A percentile compares a stretch with the other conserved stretches of the same genome.
These are phyloP conservation scores for Pedicia rivosa DNA, from an alignment of 2,888 invertebrate species.

Conservation along the genomic window DNA sequence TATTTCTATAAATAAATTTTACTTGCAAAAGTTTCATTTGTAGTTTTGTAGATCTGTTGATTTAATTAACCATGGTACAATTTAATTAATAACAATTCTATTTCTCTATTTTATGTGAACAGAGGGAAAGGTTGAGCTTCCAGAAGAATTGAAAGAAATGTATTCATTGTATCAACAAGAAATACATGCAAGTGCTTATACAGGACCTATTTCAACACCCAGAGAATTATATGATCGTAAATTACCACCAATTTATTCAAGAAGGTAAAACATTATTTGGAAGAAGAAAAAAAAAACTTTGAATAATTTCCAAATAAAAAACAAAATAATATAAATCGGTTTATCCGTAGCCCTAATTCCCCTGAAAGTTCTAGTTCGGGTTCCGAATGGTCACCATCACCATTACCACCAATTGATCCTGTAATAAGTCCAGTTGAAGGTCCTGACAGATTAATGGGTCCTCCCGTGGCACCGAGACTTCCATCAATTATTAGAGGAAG, in stretches of 20 bases:
- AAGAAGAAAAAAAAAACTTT: too few species aligned
- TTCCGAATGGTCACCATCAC: slow-evolving; percentile 30
- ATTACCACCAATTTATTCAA: slow-evolving; percentile 29
- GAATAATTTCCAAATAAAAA: not conserved
- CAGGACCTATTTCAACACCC: slow-evolving; percentile 27
- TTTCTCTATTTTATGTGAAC: slow-evolving; percentile 28
- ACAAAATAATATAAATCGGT: not conserved
- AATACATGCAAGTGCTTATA: slow-evolving; percentile 66
- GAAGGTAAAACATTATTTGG: slow-evolving; percentile 22
- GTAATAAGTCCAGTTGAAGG: slow-evolving; percentile 11
- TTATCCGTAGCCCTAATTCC: slow-evolving; percentile 22
- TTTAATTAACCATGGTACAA: too few species aligned
- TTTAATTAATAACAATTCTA: too few species aligned
- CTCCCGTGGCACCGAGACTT: slow-evolving; percentile 23
- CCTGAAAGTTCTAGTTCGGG: slow-evolving; percentile 29
- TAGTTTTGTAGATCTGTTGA: too few species aligned
- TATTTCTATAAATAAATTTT: too few species aligned
- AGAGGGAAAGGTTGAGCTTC: slow-evolving; percentile 51
- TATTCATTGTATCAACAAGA: slow-evolving; percentile 75
- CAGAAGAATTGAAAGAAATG: slow-evolving; percentile 60
- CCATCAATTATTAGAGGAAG: slow-evolving; percentile 17
- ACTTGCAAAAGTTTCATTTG: too few species aligned
- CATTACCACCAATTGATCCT: slow-evolving; percentile 14
- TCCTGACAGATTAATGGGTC: slow-evolving; percentile 25
- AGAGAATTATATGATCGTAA: slow-evolving; percentile 26